Conservation (phyloP, 1,140 invertebrate genomes). For the Plodia interpunctella region DNA sequence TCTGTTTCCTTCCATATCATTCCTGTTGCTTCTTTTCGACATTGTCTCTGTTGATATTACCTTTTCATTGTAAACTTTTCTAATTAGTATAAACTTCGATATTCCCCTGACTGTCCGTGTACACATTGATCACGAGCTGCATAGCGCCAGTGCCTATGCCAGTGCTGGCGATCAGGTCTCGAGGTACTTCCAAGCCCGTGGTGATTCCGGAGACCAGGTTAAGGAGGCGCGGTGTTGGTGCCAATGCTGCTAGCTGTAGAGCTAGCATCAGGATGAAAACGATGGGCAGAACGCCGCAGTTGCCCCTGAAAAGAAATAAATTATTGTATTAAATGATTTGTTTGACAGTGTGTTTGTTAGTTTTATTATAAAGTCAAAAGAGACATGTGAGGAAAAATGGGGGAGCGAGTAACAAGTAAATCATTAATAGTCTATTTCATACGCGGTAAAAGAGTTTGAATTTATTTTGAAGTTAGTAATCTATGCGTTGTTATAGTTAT, state of each 20-base stretch:
- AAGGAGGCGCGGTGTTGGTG: conserved; percentile 32
- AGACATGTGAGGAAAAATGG: too few species aligned
- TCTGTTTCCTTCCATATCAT: too few species aligned
- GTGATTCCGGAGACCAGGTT: conserved; percentile 47
- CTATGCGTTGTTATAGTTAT: too few species aligned
- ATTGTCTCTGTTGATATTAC: neutral
- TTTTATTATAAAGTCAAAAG: too few species aligned
- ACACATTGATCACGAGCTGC: conserved; percentile 61
- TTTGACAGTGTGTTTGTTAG: too few species aligned
- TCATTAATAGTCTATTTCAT: too few species aligned
- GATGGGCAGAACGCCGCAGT: conserved; percentile 33
- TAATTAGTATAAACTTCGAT: conserved; percentile 58
- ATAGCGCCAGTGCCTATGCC: conserved; percentile 44
- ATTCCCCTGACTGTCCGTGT: conserved; percentile 61
- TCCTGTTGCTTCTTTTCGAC: neutral
- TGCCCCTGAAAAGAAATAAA: conserved; percentile 43
- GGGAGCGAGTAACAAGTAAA: too few species aligned
- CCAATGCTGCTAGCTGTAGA: conserved; percentile 24
- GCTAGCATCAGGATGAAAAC: conserved; percentile 32
- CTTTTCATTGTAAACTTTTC: neutral
- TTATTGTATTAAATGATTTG: too few species aligned
- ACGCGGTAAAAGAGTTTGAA: too few species aligned
- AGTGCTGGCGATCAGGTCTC: conserved; percentile 43
- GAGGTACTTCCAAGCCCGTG: conserved; percentile 56
- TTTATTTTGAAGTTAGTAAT: too few species aligned